phyloP scores from a whole-genome alignment of 2,797 vertebrate genomes.

The Discoglossus pictus region DNA sequence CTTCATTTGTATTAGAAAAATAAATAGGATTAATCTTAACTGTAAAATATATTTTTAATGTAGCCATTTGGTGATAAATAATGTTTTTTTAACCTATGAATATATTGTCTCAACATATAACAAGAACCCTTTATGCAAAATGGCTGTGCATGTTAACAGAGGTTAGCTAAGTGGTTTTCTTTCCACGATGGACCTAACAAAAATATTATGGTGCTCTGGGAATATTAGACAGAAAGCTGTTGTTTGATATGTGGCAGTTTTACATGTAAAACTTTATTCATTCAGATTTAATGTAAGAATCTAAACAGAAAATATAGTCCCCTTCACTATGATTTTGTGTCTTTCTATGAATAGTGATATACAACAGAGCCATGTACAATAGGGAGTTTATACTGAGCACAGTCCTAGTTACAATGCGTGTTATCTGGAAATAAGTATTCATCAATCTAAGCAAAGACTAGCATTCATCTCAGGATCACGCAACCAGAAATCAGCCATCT shows the following conservation, averaged over 20 bases:
- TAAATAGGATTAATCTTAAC: too few relatives aligned
- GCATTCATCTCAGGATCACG: too few relatives aligned
- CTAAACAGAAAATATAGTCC: not conserved
- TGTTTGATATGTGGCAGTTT: slow-evolving; percentile 1
- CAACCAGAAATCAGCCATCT: slow-evolving; percentile 13
- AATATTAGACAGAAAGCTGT: slow-evolving; percentile 32
- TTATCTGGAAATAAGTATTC: slow-evolving; percentile 24
- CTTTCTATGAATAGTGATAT: slow-evolving; percentile 32
- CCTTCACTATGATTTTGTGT: slow-evolving; percentile 16
- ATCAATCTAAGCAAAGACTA: too few relatives aligned
- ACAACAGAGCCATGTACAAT: slow-evolving; percentile 12
- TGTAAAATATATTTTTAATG: too few relatives aligned
- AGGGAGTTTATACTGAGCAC: slow-evolving; percentile 8
- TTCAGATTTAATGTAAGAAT: slow-evolving; percentile 13
- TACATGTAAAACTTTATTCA: slow-evolving; percentile 25
- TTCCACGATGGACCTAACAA: slow-evolving; percentile 25
- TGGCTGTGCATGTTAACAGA: not conserved
- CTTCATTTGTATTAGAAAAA: too few relatives aligned
- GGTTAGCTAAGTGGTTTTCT: slow-evolving; percentile 11
- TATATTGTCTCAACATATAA: slow-evolving; percentile 28
- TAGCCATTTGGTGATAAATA: too few relatives aligned
- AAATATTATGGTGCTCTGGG: slow-evolving; percentile 18
- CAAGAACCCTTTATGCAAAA: slow-evolving; percentile 30
- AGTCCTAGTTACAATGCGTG: slow-evolving; percentile 1
- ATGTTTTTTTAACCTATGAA: too few relatives aligned